phyloP scores from a whole-genome alignment of 37 sponge, comb jelly and placozoan genomes.

The Ephydatia muelleri region DNA sequence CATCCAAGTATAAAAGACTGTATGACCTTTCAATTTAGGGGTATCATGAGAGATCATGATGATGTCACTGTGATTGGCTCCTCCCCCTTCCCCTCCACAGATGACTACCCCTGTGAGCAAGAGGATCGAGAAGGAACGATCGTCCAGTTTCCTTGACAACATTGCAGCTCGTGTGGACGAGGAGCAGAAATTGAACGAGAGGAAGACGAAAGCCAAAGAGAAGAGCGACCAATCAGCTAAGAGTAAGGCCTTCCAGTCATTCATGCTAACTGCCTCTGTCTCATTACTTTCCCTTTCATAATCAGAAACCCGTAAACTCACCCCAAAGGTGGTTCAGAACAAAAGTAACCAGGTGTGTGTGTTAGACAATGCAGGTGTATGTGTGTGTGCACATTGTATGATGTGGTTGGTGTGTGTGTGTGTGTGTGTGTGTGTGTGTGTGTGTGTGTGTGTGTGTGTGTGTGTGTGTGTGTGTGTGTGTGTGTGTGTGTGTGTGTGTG shows the following conservation, averaged over 20 bases:
- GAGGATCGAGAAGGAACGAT: conserved; percentile 32
- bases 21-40: no score
- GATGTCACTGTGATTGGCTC: no score
- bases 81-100: not conserved
- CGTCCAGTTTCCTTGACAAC: conserved; percentile 54
- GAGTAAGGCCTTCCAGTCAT: not conserved
- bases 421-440: no score
- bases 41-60: no score
- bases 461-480: conserved; percentile 3
- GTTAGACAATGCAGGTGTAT: no score
- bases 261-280: not conserved
- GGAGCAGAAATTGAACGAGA: conserved; percentile 43
- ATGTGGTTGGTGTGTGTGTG: no score
- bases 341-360: not conserved
- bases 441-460: conserved; percentile 17
- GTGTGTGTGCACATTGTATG: no score
- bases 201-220: not conserved
- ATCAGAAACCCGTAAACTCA: not conserved
- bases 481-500: conserved; percentile 3
- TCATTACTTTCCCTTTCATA: not conserved
- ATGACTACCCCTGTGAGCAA: conserved; percentile 54
- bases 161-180: conserved; percentile 27
- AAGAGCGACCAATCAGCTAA: not conserved
- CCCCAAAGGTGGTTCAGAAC: not conserved
- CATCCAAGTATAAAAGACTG: no score